Evolutionary conservation across 2,888 invertebrate genomes (phyloP).

Genomic region (Trachelus iudaicus): DNA sequence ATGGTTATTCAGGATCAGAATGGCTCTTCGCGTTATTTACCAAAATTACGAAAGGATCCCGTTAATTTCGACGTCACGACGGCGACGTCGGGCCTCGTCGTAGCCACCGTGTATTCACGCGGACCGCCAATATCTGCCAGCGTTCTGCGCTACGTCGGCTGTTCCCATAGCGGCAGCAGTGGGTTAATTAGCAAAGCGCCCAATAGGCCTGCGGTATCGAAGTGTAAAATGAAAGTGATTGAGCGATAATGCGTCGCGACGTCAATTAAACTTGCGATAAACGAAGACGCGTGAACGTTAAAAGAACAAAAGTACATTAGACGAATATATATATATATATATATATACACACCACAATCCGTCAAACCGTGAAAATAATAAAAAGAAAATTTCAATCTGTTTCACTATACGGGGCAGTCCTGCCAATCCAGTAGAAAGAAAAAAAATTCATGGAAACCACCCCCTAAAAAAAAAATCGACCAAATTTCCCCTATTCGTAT

Average conservation of each 20-base stretch:
- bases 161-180: background rate
- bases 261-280: too few relatives aligned
- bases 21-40: slow-evolving; percentile 13
- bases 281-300: too few relatives aligned
- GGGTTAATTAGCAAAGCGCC: background rate
- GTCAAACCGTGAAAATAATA: background rate
- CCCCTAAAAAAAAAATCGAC: background rate
- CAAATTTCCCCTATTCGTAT: slow-evolving; percentile 21
- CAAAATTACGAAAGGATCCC: background rate
- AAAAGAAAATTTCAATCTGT: background rate
- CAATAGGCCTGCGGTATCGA: background rate
- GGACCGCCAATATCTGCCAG: background rate
- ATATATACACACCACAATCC: too few relatives aligned
- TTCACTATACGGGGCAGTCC: background rate
- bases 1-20: slow-evolving; percentile 5
- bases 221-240: background rate
- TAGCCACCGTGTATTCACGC: background rate
- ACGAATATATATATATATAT: too few relatives aligned
- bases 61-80: slow-evolving; percentile 12
- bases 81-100: background rate
- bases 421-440: background rate
- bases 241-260: background rate
- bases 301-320: too few relatives aligned
- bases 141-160: background rate
- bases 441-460: background rate